Percentiles rank a stretch among this genome's conserved stretches.
Evolutionary conservation across 2,113 vertebrate genomes (phyloP).

Genomic region (Varanus komodoensis): DNA sequence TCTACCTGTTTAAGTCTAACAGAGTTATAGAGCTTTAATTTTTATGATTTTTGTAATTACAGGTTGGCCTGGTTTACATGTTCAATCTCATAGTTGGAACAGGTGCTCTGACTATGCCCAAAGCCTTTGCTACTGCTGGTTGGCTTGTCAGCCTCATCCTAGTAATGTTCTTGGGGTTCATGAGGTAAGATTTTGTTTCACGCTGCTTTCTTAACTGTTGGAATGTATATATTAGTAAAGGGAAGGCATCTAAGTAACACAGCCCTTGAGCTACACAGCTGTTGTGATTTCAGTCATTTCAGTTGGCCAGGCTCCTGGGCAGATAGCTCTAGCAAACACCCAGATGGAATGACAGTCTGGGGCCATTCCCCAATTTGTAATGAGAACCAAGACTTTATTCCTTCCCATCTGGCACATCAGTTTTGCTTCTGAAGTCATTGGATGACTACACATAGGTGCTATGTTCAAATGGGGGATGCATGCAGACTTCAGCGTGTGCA

Average conservation of each 20-base stretch:
- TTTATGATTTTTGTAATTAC: slow-evolving; percentile 31
- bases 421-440: neutral
- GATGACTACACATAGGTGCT: neutral
- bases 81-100: slow-evolving; percentile 98
- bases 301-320: neutral
- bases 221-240: neutral
- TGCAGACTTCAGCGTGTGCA: neutral
- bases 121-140: slow-evolving; percentile 92
- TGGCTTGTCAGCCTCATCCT: slow-evolving; percentile 94
- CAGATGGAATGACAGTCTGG: neutral
- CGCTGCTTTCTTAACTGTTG: neutral
- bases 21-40: neutral
- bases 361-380: neutral
- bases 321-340: neutral
- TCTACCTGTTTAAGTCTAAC: neutral
- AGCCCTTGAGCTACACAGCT: neutral
- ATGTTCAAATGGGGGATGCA: neutral
- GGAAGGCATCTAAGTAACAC: neutral
- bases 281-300: neutral
- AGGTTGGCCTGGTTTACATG: slow-evolving; percentile 99
- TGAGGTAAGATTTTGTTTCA: slow-evolving; percentile 84
- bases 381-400: neutral
- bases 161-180: slow-evolving; percentile 90
- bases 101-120: slow-evolving; percentile 96
- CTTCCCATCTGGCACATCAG: neutral